Percentiles rank a stretch among this genome's conserved stretches.
Conservation (phyloP, 2,113 vertebrate genomes). For the Copsychus sechellarum region DNA sequence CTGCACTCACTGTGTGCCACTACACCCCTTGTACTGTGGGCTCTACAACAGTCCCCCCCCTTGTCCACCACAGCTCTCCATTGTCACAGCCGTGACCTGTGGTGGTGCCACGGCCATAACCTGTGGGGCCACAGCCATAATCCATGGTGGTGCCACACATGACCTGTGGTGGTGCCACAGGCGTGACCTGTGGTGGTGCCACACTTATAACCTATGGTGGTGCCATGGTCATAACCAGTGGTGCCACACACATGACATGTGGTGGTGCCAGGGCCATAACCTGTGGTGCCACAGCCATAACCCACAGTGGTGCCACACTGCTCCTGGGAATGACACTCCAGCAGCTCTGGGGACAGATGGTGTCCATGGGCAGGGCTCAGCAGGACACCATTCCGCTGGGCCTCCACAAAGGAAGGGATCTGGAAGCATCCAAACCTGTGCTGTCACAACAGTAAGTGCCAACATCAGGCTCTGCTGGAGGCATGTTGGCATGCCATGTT, state of each 20-base stretch:
- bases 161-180: not conserved
- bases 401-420: not conserved
- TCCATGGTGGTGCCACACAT: no score
- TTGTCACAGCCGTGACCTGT: fast-evolving
- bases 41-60: not conserved
- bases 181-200: not conserved
- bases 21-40: fast-evolving
- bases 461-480: not conserved
- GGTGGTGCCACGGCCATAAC: no score
- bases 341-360: not conserved
- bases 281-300: no score
- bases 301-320: not conserved
- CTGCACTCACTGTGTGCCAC: fast-evolving
- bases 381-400: not conserved
- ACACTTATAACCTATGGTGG: no score
- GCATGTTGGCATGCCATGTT: fast-evolving
- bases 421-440: not conserved
- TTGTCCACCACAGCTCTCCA: not conserved
- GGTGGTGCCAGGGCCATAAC: no score
- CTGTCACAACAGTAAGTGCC: not conserved
- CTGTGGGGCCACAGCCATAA: no score
- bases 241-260: no score
- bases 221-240: no score
- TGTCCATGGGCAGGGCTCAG: fast-evolving
- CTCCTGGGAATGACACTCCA: not conserved